Base-by-base conservation (phyloP, 2,797 vertebrate species). In the Lepus oiostolus region DNA sequence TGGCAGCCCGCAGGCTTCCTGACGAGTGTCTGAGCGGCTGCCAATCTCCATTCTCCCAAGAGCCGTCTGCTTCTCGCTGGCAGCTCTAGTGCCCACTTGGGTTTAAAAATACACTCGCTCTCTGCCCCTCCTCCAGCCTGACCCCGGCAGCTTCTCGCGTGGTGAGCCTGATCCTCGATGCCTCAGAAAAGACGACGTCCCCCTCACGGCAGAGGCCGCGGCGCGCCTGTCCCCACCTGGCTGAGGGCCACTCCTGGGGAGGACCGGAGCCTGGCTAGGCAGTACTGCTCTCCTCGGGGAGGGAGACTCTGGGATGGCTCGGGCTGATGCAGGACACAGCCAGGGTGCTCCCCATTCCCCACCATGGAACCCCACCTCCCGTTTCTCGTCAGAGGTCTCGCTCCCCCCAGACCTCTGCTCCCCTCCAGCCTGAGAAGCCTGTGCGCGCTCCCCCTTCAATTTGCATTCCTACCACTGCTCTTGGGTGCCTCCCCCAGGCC, bases 61-160 rank as follows among this genome's bases (percentile, higher is more conserved):
- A 89, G 90, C 93, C 35, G 67, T 88, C 94, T 93, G 91, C 70
- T 74, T 71, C 89, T 54, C 35, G 24, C 93, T 96, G 90, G 95
- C 94, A 93, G 92, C 93, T 77, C 62, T 52, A 88, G 85, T 93
- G 88, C 93, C 96, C 96, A 95, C 95, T 95, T 93, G 75, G 96
- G 92, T 93, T 96, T 96, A 96, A 97, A 96, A 96, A 97, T 96
- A 96, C 83, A 93, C 94, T 68, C 22, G 0, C 12, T 65, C 91
- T 96, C 94, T 96, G 94, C 65, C 30, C 68, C 90, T 82, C 91
- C 88, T 91, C 83, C 77, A 63, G 87, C 42, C 42, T 47, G 42
- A 47, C 42, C 42, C 42, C 42, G 42, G 42, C 42, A 47, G 42
- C 42, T 47, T 47, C 42, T 47, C 42, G 8, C 8, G 42, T 47